Percentiles rank a stretch among this genome's conserved stretches.
Evolutionary conservation across 1,140 invertebrate species (phyloP).

Genomic region (Zaprionus taronus): DNA sequence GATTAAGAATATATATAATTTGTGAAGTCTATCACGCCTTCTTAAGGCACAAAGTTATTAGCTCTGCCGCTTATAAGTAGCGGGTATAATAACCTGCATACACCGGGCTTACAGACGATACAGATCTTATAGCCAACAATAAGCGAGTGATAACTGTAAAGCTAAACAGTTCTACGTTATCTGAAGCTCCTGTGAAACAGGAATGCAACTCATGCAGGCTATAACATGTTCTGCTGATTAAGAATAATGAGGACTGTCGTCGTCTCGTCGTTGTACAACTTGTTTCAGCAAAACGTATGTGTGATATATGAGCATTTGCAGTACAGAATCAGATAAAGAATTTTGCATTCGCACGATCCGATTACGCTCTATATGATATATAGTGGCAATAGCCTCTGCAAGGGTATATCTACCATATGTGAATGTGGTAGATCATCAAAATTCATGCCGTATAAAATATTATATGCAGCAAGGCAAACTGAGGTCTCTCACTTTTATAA

Average conservation of each 20-base stretch:
- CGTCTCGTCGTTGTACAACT: not conserved
- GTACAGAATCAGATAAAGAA: constrained; percentile 1
- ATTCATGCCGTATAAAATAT: constrained; percentile 54
- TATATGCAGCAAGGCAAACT: constrained; percentile 47
- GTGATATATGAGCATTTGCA: not conserved
- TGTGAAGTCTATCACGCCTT: too few relatives aligned
- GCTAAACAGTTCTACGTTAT: not conserved
- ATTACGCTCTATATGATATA: constrained; percentile 2
- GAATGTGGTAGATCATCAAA: constrained; percentile 41
- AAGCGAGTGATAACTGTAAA: not conserved
- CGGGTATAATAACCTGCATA: too few relatives aligned
- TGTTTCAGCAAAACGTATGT: constrained; percentile 7
- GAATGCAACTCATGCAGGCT: not conserved
- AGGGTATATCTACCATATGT: constrained; percentile 2
- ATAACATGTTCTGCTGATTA: not conserved
- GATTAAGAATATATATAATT: too few relatives aligned
- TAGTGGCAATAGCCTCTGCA: not conserved
- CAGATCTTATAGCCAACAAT: not conserved
- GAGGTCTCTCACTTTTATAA: constrained; percentile 37
- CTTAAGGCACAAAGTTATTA: too few relatives aligned
- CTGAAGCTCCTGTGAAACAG: not conserved
- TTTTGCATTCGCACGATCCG: not conserved
- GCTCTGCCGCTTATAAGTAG: too few relatives aligned
- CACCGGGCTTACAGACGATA: too few relatives aligned
- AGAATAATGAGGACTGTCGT: not conserved